phyloP scores from a whole-genome alignment of 2,888 invertebrate species.

The Ferdinandea cuprea region DNA sequence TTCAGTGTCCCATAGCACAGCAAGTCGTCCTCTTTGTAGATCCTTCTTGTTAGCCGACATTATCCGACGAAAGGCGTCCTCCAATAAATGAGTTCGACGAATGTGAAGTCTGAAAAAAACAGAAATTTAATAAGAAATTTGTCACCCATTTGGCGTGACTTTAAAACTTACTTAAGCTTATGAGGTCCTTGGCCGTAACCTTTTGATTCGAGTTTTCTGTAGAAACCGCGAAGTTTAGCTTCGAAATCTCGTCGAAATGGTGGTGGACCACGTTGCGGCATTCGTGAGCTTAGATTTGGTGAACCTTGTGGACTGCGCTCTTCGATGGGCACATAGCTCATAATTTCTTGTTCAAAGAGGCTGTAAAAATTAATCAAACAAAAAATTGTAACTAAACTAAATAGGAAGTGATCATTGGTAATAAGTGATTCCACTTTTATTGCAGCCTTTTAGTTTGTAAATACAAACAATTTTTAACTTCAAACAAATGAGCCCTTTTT shows the following conservation, averaged over 20 bases:
- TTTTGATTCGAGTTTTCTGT: conserved; percentile 96
- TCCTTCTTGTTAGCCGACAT: conserved; percentile 98
- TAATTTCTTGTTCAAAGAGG: conserved; percentile 98
- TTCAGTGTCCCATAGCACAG: conserved; percentile 97
- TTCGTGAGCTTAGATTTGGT: conserved; percentile 89
- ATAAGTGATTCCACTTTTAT: no score
- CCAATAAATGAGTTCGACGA: conserved; percentile 94
- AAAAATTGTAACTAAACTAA: no score
- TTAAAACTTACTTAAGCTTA: conserved; percentile 91
- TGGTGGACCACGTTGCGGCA: conserved; percentile 92
- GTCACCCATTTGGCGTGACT: no score
- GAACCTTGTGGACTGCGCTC: conserved; percentile 86
- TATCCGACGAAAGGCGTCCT: conserved; percentile 97
- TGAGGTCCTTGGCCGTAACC: conserved; percentile 98
- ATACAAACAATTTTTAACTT: no score
- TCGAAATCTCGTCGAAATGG: conserved; percentile 97
- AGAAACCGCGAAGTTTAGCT: conserved; percentile 96
- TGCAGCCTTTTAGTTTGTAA: no score
- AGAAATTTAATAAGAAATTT: not conserved
- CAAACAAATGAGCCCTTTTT: no score
- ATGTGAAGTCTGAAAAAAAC: conserved; percentile 92
- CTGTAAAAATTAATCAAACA: no score
- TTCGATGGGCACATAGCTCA: conserved; percentile 95
- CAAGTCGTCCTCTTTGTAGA: conserved; percentile 96
- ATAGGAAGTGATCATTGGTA: no score